These are phyloP conservation scores for Syritta pipiens DNA, from an alignment of 2,888 invertebrate species.

Conservation along the genomic window DNA sequence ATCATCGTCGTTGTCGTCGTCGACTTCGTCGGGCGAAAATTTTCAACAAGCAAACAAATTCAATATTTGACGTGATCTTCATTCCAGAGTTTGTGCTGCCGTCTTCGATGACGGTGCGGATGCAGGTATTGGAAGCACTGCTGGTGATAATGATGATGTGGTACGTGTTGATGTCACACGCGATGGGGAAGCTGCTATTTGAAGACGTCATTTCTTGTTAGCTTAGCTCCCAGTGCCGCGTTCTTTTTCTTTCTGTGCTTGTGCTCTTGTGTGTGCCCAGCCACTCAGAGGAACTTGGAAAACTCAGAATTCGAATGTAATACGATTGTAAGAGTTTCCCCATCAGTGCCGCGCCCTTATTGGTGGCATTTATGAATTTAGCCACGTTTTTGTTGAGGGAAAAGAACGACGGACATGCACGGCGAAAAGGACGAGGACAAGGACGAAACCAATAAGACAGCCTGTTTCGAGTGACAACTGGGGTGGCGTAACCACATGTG, in stretches of 20 bases:
- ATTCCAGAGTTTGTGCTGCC: slow-evolving; percentile 24
- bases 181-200: slow-evolving; percentile 1
- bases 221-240: background rate
- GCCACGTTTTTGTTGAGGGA: slow-evolving; percentile 1
- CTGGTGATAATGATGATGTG: slow-evolving; percentile 17
- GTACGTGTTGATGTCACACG: slow-evolving; percentile 13
- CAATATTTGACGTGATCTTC: slow-evolving; percentile 65
- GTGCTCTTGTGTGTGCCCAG: background rate
- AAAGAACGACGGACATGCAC: background rate
- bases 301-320: slow-evolving; percentile 8
- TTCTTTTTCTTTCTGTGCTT: background rate
- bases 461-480: background rate
- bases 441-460: background rate
- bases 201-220: slow-evolving; percentile 5
- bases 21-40: background rate
- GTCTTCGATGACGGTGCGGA: background rate
- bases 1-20: no score
- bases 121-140: background rate
- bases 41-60: slow-evolving; percentile 34
- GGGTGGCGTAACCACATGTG: background rate
- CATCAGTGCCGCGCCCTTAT: background rate
- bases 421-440: background rate
- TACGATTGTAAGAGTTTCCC: background rate
- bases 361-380: slow-evolving; percentile 3
- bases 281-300: background rate